Evolutionary conservation across 1,140 invertebrate genomes (phyloP).

Genomic region (Potamilus streckersoni): DNA sequence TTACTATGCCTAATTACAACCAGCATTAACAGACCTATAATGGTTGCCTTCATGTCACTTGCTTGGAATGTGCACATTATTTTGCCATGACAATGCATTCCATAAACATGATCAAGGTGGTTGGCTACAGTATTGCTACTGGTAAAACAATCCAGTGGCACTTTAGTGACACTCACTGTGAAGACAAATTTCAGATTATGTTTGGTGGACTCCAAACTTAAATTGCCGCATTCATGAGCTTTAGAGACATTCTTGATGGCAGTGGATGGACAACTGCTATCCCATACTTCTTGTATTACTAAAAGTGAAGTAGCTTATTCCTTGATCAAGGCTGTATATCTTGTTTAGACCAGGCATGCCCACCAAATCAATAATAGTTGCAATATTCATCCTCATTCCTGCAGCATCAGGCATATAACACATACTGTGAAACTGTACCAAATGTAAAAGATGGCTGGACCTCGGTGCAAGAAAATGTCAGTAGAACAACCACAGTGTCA

Average conservation of each 20-base stretch:
- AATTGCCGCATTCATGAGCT: constrained; percentile 7
- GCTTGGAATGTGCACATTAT: constrained; percentile 22
- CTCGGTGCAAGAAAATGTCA: constrained; percentile 4
- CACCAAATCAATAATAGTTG: constrained; percentile 17
- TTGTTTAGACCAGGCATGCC: constrained; percentile 15
- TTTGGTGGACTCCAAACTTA: constrained; percentile 33
- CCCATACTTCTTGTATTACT: constrained; percentile 23
- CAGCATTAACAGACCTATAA: no score
- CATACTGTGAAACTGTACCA: no score
- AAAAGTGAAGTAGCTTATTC: constrained; percentile 21
- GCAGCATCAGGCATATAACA: constrained; percentile 1
- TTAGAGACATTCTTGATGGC: constrained; percentile 38
- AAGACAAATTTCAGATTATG: constrained; percentile 31
- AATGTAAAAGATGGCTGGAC: not conserved
- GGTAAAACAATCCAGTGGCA: constrained; percentile 45
- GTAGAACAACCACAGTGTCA: not conserved
- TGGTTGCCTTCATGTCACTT: no score
- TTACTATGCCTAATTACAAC: no score
- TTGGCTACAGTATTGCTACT: constrained; percentile 40
- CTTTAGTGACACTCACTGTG: constrained; percentile 30
- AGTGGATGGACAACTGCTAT: constrained; percentile 41
- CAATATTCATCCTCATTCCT: not conserved
- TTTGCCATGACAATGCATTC: constrained; percentile 33
- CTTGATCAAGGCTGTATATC: constrained; percentile 20
- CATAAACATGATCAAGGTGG: constrained; percentile 37